Conservation (phyloP, 2,797 vertebrate species). For the Clarias pachynema region DNA sequence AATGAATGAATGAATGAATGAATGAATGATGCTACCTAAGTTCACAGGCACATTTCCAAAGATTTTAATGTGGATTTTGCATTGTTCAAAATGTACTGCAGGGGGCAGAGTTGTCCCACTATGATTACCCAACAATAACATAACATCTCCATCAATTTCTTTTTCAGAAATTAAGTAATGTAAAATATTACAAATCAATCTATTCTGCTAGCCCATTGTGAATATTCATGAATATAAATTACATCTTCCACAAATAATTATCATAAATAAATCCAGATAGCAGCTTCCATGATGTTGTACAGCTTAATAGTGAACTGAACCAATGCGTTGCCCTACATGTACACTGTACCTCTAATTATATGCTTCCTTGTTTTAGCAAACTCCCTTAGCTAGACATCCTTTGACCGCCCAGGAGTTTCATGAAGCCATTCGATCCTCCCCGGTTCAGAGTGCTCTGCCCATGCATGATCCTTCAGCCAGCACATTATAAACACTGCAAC, state of each 20-base stretch:
- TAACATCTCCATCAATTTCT: not conserved
- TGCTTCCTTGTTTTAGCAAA: slow-evolving; percentile 19
- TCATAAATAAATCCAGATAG: not conserved
- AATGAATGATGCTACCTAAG: not conserved
- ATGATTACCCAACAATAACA: not conserved
- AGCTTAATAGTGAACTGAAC: not conserved
- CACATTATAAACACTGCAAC: not conserved
- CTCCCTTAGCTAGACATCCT: not conserved
- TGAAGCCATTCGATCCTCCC: not conserved
- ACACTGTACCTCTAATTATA: not conserved
- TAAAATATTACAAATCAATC: not conserved
- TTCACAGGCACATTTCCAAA: not conserved
- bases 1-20: not conserved
- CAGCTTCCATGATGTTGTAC: not conserved
- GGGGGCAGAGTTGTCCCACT: slow-evolving; percentile 11
- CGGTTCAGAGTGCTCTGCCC: not conserved
- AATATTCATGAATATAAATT: not conserved
- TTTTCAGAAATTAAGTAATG: not conserved
- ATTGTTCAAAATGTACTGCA: slow-evolving; percentile 5
- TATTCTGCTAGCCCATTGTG: not conserved
- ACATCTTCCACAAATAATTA: not conserved
- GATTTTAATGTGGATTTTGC: not conserved
- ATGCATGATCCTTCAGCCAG: slow-evolving; percentile 4
- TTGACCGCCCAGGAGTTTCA: not conserved
- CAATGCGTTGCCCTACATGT: not conserved